phyloP scores from a whole-genome alignment of 2,113 vertebrate species.

The Rhinopithecus roxellana region DNA sequence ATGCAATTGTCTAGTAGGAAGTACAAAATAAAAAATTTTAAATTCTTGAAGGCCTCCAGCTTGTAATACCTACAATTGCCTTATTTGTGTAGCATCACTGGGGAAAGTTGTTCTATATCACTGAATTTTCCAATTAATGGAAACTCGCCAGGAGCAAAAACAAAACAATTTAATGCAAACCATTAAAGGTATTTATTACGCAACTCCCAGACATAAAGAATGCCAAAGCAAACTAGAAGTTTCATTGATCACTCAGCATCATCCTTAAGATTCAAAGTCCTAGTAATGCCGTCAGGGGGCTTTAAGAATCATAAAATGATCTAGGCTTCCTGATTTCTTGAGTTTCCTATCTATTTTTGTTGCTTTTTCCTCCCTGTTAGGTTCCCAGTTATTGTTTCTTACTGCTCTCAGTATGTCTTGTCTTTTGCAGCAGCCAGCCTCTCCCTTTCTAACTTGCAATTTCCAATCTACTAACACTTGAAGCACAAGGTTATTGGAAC shows the following conservation, averaged over 20 bases:
- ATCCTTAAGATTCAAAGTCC: background rate
- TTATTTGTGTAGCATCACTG: constrained; percentile 43
- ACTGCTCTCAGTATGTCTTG: background rate
- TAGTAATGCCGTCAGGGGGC: background rate
- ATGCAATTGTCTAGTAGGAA: constrained; percentile 8
- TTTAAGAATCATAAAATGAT: constrained; percentile 21
- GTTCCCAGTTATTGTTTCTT: constrained; percentile 39
- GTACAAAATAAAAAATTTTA: constrained; percentile 35
- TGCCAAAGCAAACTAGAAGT: background rate
- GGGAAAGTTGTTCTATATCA: constrained; percentile 29
- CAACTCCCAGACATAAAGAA: background rate
- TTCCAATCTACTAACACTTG: constrained; percentile 14
- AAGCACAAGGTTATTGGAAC: constrained; percentile 41
- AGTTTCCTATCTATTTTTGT: background rate
- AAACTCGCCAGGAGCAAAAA: constrained; percentile 43
- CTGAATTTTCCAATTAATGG: constrained; percentile 47
- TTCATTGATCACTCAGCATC: constrained; percentile 6
- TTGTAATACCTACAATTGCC: constrained; percentile 10
- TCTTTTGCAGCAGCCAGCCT: background rate
- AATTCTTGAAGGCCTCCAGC: constrained; percentile 29
- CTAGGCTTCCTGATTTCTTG: background rate
- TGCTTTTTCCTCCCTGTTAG: constrained; percentile 15
- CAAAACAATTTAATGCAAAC: constrained; percentile 37
- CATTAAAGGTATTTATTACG: constrained; percentile 45
- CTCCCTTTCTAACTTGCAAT: constrained; percentile 6